A percentile compares a stretch with the other conserved stretches of the same genome.
These are phyloP conservation scores for Sebastes trivittatus DNA, from an alignment of 2,797 vertebrate genomes.

Conservation along the genomic window DNA sequence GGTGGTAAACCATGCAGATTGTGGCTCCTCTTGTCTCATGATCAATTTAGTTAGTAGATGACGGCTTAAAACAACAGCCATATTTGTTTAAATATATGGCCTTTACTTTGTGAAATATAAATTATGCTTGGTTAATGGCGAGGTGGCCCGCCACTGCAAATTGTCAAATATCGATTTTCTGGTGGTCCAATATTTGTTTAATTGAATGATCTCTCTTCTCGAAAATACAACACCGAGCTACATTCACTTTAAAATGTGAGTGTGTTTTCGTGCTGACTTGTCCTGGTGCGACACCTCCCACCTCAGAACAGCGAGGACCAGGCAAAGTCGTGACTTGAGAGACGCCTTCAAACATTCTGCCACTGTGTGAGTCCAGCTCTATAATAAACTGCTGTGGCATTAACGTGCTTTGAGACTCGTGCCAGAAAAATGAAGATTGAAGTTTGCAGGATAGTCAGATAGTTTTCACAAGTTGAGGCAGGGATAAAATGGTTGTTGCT, in stretches of 20 bases:
- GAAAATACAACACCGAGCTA: background rate
- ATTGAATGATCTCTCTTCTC: background rate
- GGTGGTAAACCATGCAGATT: background rate
- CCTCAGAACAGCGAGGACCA: constrained; percentile 57
- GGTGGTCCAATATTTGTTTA: background rate
- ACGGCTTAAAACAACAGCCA: background rate
- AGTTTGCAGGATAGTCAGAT: background rate
- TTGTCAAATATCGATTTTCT: background rate
- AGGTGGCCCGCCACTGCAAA: background rate
- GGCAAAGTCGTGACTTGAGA: constrained; percentile 77
- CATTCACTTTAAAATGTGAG: constrained; percentile 5
- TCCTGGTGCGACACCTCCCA: constrained; percentile 71
- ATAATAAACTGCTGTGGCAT: constrained; percentile 54
- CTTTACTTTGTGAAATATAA: background rate
- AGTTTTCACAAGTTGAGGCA: background rate
- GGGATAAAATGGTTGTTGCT: background rate
- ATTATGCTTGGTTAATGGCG: background rate
- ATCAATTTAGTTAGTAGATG: background rate
- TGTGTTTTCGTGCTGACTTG: constrained; percentile 19
- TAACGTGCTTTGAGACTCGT: background rate
- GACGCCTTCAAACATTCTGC: constrained; percentile 81
- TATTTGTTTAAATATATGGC: background rate
- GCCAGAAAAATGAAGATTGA: background rate
- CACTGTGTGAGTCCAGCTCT: constrained; percentile 59
- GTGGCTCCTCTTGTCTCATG: background rate